These are phyloP conservation scores for Chromobotia macracanthus DNA, from an alignment of 2,797 vertebrate genomes.

Conservation along the genomic window DNA sequence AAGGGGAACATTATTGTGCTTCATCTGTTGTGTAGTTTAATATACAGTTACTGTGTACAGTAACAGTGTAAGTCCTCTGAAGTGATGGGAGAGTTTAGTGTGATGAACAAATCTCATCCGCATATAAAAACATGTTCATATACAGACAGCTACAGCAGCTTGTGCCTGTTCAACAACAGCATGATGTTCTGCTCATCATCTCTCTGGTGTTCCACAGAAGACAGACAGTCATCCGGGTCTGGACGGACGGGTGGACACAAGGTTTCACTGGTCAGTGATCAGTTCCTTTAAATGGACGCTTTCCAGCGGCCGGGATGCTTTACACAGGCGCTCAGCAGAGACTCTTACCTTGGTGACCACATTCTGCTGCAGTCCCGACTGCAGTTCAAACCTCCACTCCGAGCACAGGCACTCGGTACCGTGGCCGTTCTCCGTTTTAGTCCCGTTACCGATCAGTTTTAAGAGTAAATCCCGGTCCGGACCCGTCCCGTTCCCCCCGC, in stretches of 20 bases:
- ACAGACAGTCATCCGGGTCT: not conserved
- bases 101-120: too few relatives aligned
- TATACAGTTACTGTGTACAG: too few relatives aligned
- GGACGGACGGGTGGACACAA: not conserved
- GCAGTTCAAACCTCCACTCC: constrained; percentile 86
- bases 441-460: constrained; percentile 58
- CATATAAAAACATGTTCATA: too few relatives aligned
- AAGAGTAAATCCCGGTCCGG: constrained; percentile 19
- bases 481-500: constrained; percentile 66
- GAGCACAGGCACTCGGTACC: constrained; percentile 81
- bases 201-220: too few relatives aligned
- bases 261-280: too few relatives aligned
- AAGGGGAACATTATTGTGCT: too few relatives aligned
- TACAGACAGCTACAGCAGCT: too few relatives aligned
- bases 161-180: not conserved
- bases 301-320: constrained; percentile 6
- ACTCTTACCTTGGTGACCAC: constrained; percentile 94
- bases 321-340: constrained; percentile 21
- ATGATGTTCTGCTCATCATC: not conserved
- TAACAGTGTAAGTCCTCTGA: too few relatives aligned
- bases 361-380: constrained; percentile 91
- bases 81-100: too few relatives aligned
- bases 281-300: constrained; percentile 9
- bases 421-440: constrained; percentile 62
- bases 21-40: too few relatives aligned